These are phyloP conservation scores for Conomelus anceps DNA, from an alignment of 2,888 invertebrate genomes.

Conservation along the genomic window DNA sequence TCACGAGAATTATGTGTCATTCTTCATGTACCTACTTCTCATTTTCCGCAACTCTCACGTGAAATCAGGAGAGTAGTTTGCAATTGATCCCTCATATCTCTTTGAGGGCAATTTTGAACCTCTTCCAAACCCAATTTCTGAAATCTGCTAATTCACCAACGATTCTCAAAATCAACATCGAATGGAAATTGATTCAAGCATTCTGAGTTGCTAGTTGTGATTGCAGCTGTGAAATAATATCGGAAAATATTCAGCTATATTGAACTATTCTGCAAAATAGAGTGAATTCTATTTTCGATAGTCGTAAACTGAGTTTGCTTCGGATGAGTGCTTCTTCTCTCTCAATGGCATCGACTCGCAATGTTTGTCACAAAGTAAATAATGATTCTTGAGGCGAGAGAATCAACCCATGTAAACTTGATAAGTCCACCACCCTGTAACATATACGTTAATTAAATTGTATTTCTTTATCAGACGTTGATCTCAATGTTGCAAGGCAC, in stretches of 20 bases:
- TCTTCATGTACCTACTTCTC: neutral
- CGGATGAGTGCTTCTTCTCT: neutral
- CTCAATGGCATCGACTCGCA: neutral
- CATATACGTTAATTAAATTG: neutral
- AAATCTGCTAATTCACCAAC: neutral
- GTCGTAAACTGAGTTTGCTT: neutral
- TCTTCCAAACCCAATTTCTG: neutral
- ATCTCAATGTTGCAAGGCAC: too few species aligned
- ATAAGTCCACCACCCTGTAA: neutral
- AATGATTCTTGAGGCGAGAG: neutral
- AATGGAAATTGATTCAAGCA: neutral
- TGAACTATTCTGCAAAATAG: too few species aligned
- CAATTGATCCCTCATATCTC: too few species aligned
- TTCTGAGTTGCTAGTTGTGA: neutral
- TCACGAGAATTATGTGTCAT: too few species aligned
- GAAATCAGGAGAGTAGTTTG: too few species aligned
- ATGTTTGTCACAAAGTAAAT: neutral
- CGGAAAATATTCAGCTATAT: too few species aligned
- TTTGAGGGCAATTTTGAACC: too few species aligned
- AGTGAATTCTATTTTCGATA: neutral
- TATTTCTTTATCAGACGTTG: neutral
- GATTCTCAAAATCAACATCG: neutral
- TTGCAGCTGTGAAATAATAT: neutral
- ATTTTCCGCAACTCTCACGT: too few species aligned
- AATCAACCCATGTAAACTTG: neutral